Conservation (phyloP, 37 sponge, comb jelly and placozoan species). For the Oscarella lobularis region DNA sequence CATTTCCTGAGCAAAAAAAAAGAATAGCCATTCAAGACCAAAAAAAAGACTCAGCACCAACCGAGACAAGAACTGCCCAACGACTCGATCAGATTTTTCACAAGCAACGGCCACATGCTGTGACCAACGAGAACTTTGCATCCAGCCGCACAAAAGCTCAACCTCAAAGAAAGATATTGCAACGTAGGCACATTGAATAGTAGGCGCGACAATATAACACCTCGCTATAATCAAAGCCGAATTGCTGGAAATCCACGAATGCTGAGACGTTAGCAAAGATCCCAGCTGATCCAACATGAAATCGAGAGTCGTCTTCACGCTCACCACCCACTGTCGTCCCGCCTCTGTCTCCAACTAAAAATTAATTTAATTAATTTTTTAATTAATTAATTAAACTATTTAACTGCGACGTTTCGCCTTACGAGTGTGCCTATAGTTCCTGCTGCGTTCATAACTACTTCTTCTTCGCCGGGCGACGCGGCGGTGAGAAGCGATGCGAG, state of each 20-base stretch:
- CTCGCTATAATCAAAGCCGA: neutral
- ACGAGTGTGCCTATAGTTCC: neutral
- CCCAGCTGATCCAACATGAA: neutral
- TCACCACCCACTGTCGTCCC: neutral
- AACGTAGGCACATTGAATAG: no score
- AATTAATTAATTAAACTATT: neutral
- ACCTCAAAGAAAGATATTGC: no score
- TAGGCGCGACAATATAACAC: no score
- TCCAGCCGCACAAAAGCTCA: neutral
- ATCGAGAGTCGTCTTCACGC: neutral
- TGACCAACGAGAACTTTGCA: neutral
- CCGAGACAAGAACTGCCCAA: neutral
- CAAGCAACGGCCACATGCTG: neutral
- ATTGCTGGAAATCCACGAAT: conserved; percentile 3
- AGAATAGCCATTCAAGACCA: no score
- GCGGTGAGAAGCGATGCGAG: neutral
- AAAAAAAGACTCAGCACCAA: neutral
- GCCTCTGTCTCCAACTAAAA: neutral
- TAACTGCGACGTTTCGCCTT: neutral
- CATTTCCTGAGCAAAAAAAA: no score
- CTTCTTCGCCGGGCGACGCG: neutral
- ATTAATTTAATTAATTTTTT: neutral
- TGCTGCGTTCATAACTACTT: neutral
- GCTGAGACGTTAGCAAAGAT: neutral
- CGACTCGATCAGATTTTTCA: neutral